These are phyloP conservation scores for Eupithecia subumbrata DNA, from an alignment of 2,888 invertebrate genomes.

Conservation along the genomic window DNA sequence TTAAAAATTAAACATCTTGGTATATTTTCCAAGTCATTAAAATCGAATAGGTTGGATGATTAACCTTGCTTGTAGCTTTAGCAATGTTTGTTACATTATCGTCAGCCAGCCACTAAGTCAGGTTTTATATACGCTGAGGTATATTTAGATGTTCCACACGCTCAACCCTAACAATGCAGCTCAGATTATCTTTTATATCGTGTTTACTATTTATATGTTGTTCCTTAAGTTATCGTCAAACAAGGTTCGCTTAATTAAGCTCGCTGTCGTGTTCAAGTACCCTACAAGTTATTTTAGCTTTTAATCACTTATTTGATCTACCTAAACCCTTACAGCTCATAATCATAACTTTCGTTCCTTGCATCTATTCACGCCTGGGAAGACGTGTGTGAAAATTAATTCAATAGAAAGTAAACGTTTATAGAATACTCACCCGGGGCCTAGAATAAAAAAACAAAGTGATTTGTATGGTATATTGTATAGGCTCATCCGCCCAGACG, in stretches of 20 bases:
- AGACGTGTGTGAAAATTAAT: conserved; percentile 20
- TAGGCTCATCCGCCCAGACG: conserved; percentile 35
- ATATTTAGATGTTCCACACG: conserved; percentile 12
- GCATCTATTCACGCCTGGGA: background rate
- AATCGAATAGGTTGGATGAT: background rate
- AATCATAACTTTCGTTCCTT: background rate
- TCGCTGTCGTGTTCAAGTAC: conserved; percentile 14
- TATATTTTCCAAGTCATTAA: background rate
- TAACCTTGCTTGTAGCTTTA: background rate
- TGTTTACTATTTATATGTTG: conserved; percentile 30
- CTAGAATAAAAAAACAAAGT: conserved; percentile 28
- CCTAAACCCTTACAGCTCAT: background rate
- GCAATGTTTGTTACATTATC: background rate
- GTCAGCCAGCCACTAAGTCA: background rate
- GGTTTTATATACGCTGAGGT: background rate
- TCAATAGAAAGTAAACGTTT: conserved; percentile 28
- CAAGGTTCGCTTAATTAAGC: conserved; percentile 31
- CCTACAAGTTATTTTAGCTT: conserved; percentile 14
- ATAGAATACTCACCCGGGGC: conserved; percentile 15
- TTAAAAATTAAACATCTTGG: no score
- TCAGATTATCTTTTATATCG: conserved; percentile 32
- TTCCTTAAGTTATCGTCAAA: conserved; percentile 26
- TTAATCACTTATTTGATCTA: conserved; percentile 13
- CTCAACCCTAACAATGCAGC: conserved; percentile 29
- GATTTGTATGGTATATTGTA: conserved; percentile 31